Conservation (phyloP, 2,113 vertebrate species). For the Mungos mungo region DNA sequence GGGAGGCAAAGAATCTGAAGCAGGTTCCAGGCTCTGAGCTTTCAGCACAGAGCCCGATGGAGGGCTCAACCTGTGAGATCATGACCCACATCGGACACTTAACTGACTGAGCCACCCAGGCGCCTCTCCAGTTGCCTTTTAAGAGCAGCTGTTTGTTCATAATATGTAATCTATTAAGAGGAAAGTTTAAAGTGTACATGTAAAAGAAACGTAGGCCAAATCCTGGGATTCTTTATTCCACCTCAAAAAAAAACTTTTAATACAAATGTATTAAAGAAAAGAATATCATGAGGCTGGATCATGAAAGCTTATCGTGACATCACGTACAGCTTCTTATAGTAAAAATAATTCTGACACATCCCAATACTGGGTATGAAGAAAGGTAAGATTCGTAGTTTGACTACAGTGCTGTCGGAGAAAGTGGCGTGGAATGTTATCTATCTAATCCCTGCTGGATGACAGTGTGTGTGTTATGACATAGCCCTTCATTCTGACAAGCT, state of each 20-base stretch:
- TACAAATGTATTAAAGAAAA: background rate
- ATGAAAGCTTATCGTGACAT: background rate
- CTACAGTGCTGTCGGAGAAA: background rate
- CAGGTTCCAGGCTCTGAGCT: too few relatives aligned
- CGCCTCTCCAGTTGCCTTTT: background rate
- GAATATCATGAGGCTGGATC: background rate
- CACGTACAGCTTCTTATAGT: background rate
- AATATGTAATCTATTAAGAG: background rate
- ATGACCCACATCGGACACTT: too few relatives aligned
- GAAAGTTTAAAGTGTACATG: background rate
- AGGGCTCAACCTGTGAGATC: too few relatives aligned
- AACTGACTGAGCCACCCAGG: too few relatives aligned
- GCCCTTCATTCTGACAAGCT: background rate
- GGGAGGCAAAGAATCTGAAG: too few relatives aligned
- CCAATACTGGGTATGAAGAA: background rate
- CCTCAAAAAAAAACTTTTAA: background rate
- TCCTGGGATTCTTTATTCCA: background rate
- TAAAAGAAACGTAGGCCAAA: background rate
- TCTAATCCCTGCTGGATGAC: background rate
- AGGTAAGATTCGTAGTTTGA: background rate
- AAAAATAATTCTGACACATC: background rate
- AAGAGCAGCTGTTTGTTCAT: background rate
- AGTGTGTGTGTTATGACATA: background rate
- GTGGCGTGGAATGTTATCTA: too few relatives aligned
- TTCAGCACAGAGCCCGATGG: too few relatives aligned